These are phyloP conservation scores for Mustela erminea DNA, from an alignment of 2,797 vertebrate genomes.

Conservation along the genomic window DNA sequence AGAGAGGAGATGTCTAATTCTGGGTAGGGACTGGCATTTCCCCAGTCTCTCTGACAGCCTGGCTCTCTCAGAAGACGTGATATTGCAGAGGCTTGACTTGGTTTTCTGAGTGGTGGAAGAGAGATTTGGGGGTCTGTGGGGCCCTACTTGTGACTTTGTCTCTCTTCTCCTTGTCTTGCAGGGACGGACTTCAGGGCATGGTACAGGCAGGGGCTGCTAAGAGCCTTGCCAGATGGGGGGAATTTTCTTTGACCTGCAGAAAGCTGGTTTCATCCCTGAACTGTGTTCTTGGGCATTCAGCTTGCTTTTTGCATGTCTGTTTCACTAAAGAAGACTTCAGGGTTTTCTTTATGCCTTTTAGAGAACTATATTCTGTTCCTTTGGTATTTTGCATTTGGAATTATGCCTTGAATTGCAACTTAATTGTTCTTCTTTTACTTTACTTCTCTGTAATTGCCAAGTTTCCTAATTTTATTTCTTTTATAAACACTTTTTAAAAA, in stretches of 20 bases:
- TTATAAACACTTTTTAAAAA: background rate
- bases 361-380: background rate
- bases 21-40: background rate
- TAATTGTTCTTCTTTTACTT: slow-evolving; percentile 50
- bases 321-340: background rate
- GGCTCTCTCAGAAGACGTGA: background rate
- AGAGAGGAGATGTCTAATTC: background rate
- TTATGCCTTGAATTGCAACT: slow-evolving; percentile 1
- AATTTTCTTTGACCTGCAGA: background rate
- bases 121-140: background rate
- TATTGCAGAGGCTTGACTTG: background rate
- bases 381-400: slow-evolving; percentile 12
- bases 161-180: background rate
- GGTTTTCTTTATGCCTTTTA: slow-evolving; percentile 38
- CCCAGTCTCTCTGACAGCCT: background rate
- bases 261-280: background rate
- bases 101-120: background rate
- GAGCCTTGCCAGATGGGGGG: background rate
- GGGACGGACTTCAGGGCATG: too few relatives aligned
- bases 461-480: slow-evolving; percentile 59
- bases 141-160: background rate
- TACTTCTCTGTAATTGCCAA: slow-evolving; percentile 54
- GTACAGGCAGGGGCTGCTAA: too few relatives aligned
- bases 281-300: background rate
- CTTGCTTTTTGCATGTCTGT: background rate